A percentile compares a stretch with the other conserved stretches of the same genome.
phyloP scores from a whole-genome alignment of 1,140 invertebrate genomes.

The Drosophila repletoides region DNA sequence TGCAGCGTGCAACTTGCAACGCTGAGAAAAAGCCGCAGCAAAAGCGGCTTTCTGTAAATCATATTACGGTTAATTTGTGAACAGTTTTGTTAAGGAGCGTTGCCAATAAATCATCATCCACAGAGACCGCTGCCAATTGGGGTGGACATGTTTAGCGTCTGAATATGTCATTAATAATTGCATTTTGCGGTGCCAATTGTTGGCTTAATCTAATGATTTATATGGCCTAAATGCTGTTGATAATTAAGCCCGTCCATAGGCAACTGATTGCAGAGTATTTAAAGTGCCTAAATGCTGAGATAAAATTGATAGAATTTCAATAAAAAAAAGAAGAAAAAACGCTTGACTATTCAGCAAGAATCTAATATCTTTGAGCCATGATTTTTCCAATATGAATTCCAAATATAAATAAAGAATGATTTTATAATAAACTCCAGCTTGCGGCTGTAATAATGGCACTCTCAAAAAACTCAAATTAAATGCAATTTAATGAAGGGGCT shows the following conservation, averaged over 20 bases:
- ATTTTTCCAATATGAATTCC: too few species aligned
- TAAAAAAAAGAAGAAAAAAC: too few species aligned
- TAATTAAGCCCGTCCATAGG: too few species aligned
- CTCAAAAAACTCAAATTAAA: too few species aligned
- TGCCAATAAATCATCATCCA: constrained; percentile 70
- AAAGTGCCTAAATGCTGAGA: too few species aligned
- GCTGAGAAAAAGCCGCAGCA: constrained; percentile 24
- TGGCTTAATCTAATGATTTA: constrained; percentile 52
- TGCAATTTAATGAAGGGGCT: too few species aligned
- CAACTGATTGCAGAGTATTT: neutral
- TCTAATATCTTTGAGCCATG: too few species aligned
- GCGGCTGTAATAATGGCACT: too few species aligned
- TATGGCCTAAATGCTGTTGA: constrained; percentile 7
- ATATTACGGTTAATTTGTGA: constrained; percentile 79
- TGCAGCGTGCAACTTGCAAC: constrained; percentile 34
- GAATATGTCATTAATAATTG: constrained; percentile 63
- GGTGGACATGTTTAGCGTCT: constrained; percentile 56
- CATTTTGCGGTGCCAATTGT: constrained; percentile 12
- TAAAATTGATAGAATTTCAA: too few species aligned
- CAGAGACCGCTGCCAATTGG: constrained; percentile 16
- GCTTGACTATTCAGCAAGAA: too few species aligned
- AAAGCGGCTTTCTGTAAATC: constrained; percentile 57
- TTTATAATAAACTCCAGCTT: too few species aligned
- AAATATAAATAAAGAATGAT: too few species aligned
- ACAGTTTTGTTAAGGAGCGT: constrained; percentile 67